Evolutionary conservation across 2,888 invertebrate genomes (phyloP).

Genomic region (Rotaria macrura): DNA sequence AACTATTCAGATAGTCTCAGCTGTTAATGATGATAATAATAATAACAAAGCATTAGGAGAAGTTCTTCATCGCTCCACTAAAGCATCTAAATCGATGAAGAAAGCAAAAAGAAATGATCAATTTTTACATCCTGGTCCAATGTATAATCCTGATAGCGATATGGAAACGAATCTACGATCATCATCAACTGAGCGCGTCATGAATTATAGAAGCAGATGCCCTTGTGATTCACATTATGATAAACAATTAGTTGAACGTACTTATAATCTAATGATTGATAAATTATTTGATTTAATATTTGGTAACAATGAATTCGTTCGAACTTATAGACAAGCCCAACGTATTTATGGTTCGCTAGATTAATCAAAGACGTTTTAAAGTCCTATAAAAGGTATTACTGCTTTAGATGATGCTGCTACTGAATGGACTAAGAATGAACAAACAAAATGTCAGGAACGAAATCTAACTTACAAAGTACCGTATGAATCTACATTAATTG

Average conservation of each 20-base stretch:
- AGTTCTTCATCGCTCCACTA: neutral
- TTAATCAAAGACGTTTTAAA: neutral
- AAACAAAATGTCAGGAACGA: neutral
- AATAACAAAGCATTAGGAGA: neutral
- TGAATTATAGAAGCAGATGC: neutral
- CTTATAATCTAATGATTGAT: neutral
- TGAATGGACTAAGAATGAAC: neutral
- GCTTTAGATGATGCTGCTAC: neutral
- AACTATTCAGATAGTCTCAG: neutral
- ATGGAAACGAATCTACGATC: too few species aligned
- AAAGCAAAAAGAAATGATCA: neutral
- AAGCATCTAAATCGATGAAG: neutral
- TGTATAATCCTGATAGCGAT: neutral
- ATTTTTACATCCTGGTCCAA: neutral
- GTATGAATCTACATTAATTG: neutral
- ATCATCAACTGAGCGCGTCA: neutral
- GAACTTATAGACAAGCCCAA: neutral
- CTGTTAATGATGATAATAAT: neutral
- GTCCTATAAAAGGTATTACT: neutral
- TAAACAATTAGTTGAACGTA: neutral
- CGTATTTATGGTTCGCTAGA: neutral
- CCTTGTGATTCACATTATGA: neutral
- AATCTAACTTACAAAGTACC: neutral
- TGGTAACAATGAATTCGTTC: neutral
- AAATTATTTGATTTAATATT: slow-evolving; percentile 16